Conservation (phyloP, 2,888 invertebrate species). For the Philaethria dido region DNA sequence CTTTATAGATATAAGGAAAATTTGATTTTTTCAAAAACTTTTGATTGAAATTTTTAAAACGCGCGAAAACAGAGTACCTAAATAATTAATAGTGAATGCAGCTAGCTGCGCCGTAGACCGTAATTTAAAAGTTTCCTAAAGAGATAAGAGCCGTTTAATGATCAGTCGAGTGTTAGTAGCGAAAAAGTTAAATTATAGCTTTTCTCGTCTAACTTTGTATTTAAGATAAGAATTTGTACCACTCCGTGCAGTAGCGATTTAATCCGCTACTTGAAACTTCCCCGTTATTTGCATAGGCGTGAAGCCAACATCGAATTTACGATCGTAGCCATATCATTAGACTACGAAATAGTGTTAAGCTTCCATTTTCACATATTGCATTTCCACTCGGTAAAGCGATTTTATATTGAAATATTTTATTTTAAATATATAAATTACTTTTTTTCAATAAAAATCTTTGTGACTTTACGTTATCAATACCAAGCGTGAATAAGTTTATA, state of each 20-base stretch:
- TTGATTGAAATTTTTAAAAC: constrained; percentile 49
- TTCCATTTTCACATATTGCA: constrained; percentile 48
- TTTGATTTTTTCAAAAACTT: constrained; percentile 40
- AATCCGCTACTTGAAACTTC: constrained; percentile 23
- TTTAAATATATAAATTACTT: no score
- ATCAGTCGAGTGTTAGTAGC: constrained; percentile 47
- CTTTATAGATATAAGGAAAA: constrained; percentile 51
- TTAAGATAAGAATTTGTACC: constrained; percentile 51
- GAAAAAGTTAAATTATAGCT: constrained; percentile 49
- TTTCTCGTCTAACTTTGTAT: constrained; percentile 51
- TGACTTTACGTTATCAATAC: no score
- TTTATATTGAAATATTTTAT: no score
- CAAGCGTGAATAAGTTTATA: no score
- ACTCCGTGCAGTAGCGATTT: constrained; percentile 23
- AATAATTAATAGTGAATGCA: constrained; percentile 48
- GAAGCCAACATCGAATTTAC: constrained; percentile 57
- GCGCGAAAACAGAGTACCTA: constrained; percentile 67
- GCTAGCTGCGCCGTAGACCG: constrained; percentile 28
- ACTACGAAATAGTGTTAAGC: constrained; percentile 56
- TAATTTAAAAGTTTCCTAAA: constrained; percentile 30
- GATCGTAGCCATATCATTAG: constrained; percentile 70
- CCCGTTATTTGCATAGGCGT: constrained; percentile 29
- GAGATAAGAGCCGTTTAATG: constrained; percentile 52
- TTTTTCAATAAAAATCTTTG: no score
- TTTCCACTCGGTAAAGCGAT: background rate